Conservation (phyloP, 1,140 invertebrate species). For the Ditylenchus dipsaci region DNA sequence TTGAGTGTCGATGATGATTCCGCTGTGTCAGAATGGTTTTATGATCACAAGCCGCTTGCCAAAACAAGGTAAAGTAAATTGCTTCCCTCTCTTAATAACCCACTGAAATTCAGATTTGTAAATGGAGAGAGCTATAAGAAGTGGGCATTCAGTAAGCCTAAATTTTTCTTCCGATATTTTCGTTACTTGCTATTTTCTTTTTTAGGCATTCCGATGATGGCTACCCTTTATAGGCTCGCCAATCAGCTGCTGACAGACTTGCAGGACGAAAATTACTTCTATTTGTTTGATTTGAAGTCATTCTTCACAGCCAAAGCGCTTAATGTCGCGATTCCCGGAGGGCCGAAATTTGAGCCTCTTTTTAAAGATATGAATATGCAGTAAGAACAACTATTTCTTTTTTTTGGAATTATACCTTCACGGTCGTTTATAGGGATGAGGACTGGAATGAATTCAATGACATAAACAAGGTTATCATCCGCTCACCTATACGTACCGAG, state of each 20-base stretch:
- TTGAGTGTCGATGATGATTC: conserved; percentile 91
- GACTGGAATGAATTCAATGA: conserved; percentile 99
- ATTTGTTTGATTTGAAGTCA: conserved; percentile 96
- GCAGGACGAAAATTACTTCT: conserved; percentile 97
- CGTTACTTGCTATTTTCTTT: conserved; percentile 72
- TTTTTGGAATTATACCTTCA: neutral
- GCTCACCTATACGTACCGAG: conserved; percentile 95
- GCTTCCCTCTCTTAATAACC: conserved; percentile 1
- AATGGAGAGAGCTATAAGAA: conserved; percentile 93
- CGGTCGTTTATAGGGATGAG: conserved; percentile 72
- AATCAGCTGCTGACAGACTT: conserved; percentile 97
- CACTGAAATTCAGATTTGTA: conserved; percentile 69
- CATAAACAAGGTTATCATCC: conserved; percentile 98
- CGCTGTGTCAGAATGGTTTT: conserved; percentile 84
- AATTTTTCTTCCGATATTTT: conserved; percentile 78
- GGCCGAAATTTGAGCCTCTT: conserved; percentile 97
- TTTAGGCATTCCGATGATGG: conserved; percentile 82
- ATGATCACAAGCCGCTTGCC: conserved; percentile 95
- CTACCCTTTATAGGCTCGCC: conserved; percentile 89
- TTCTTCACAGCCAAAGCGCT: conserved; percentile 99
- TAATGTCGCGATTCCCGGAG: conserved; percentile 99
- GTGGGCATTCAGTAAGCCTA: conserved; percentile 75
- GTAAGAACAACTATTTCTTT: conserved; percentile 64
- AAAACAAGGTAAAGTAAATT: conserved; percentile 65
- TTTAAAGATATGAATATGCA: conserved; percentile 93